These are phyloP conservation scores for Cephalopachus bancanus DNA, from an alignment of 2,797 vertebrate genomes.

Conservation along the genomic window DNA sequence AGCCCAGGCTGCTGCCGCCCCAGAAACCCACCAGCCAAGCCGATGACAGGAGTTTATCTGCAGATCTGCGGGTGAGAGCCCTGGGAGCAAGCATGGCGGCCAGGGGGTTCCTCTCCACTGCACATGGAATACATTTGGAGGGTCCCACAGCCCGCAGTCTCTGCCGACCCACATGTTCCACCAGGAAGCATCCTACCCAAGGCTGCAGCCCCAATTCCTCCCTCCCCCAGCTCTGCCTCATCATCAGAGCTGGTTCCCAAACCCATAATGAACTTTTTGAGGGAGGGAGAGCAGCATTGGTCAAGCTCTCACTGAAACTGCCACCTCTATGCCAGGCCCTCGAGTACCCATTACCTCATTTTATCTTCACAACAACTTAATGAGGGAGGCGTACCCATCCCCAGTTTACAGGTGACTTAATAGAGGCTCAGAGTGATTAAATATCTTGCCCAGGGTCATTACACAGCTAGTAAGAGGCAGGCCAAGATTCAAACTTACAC, in stretches of 20 bases:
- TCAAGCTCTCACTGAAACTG: constrained; percentile 65
- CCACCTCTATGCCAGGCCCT: constrained; percentile 29
- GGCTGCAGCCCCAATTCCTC: neutral
- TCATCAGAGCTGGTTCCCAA: neutral
- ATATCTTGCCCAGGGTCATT: constrained; percentile 74
- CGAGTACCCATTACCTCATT: constrained; percentile 77
- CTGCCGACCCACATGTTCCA: constrained; percentile 72
- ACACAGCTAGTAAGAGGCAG: constrained; percentile 42
- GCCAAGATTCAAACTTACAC: constrained; percentile 70
- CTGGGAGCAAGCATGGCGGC: constrained; percentile 81
- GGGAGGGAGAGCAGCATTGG: neutral
- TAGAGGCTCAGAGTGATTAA: constrained; percentile 68
- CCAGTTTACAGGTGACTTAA: constrained; percentile 72
- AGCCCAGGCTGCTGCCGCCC: constrained; percentile 86
- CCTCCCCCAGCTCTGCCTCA: no score
- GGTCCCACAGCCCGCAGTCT: constrained; percentile 49
- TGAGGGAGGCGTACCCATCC: constrained; percentile 66
- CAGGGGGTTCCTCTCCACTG: constrained; percentile 75
- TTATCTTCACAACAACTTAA: constrained; percentile 74
- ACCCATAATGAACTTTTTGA: neutral
- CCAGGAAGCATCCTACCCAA: constrained; percentile 3
- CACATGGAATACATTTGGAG: constrained; percentile 79
- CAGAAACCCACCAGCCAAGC: constrained; percentile 85
- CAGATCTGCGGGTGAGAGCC: constrained; percentile 87
- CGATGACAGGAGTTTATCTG: constrained; percentile 85